Base-by-base conservation (phyloP, 1,140 invertebrate species). In the Calephelis nemesis region DNA sequence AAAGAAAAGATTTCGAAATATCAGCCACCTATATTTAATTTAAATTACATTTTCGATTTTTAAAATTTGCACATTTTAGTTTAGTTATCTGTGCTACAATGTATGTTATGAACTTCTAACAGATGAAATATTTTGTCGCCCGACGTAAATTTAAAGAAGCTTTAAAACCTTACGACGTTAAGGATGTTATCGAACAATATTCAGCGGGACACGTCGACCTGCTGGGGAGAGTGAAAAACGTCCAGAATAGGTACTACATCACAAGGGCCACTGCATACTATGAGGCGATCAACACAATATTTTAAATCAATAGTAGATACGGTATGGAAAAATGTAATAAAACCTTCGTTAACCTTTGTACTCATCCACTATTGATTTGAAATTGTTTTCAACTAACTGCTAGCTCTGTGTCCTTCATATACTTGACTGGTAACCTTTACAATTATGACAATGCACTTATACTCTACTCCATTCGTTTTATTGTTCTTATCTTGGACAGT, bases 161-260 rank as follows among this genome's bases (percentile, higher is more conserved):
- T 45, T 93, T 98, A 82, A 97, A 98, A 92, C 98, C 98, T 42
- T 99, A 99, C 93, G 98, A 99, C 93, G 98, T 99, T 75, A 98
- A 98, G 93, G 98, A 99, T 92, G 98, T 99, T 74, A 98, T 99
- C 84, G 98, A 99, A 93, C 98, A 98, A 91, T 98, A 98, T 93
- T 97, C 96, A 62, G 97, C 97, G 65, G 97, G 97, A 68, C 97
- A 98, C 92, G 96, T 97, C 70, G 97, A 98, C 92, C 94, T 98
- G 84, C 93, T 98, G 81, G 95, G 96, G 72, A 93, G 97, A 83
- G 97, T 98, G 68, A 98, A 98, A 94, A 96, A 95, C 93, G 94
- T 98, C 77, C 97, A 98, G 93, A 94, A 93, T 93, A 96, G 96
- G 97, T 97, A 92, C 70, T 84, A 85, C 82, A 77, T 15, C 3